These are phyloP conservation scores for Zaprionus obscuricornis DNA, from an alignment of 2,888 invertebrate species.

Conservation along the genomic window DNA sequence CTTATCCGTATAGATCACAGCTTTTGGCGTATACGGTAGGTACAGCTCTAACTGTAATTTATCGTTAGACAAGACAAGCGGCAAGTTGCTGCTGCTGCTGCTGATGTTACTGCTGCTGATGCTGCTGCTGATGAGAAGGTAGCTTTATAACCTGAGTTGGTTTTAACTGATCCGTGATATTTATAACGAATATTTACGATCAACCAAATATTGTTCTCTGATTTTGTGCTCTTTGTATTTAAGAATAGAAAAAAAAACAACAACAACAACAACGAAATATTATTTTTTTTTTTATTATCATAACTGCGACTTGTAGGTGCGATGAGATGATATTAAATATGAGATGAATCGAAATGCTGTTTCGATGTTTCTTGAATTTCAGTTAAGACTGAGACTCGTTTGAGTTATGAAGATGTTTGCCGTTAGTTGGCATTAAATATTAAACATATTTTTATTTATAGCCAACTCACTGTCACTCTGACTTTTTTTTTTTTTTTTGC, in stretches of 20 bases:
- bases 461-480: too few relatives aligned
- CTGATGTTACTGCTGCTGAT: slow-evolving; percentile 29
- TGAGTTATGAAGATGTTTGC: slow-evolving; percentile 59
- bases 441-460: slow-evolving; percentile 22
- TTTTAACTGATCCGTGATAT: slow-evolving; percentile 60
- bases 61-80: slow-evolving; percentile 79
- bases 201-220: slow-evolving; percentile 55
- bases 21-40: slow-evolving; percentile 69
- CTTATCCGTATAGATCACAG: slow-evolving; percentile 4
- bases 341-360: too few relatives aligned
- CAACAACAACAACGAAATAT: slow-evolving; percentile 14
- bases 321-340: slow-evolving; percentile 10
- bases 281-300: slow-evolving; percentile 28
- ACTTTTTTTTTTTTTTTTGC: slow-evolving; percentile 22
- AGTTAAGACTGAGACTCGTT: slow-evolving; percentile 37
- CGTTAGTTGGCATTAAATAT: slow-evolving; percentile 59
- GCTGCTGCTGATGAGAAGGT: too few relatives aligned
- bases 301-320: slow-evolving; percentile 50
- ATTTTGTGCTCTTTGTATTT: slow-evolving; percentile 25
- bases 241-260: slow-evolving; percentile 26
- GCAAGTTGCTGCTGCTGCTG: slow-evolving; percentile 57
- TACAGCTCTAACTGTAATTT: slow-evolving; percentile 79
- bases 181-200: slow-evolving; percentile 73
- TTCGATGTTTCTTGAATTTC: too few relatives aligned
- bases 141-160: slow-evolving; percentile 5